Conservation (phyloP, 1,140 invertebrate species). For the Lithobius niger region DNA sequence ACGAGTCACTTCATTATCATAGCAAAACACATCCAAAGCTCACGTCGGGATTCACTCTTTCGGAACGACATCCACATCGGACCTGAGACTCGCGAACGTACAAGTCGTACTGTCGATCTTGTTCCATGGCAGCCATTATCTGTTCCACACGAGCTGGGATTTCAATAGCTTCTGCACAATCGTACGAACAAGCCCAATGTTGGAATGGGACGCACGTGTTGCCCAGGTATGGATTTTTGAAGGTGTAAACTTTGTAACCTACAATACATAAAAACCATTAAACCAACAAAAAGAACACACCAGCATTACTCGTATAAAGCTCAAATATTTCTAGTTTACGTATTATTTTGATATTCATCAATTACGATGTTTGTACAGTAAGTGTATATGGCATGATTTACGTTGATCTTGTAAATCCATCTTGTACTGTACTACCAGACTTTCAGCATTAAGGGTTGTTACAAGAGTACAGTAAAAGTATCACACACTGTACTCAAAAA, state of each 20-base stretch:
- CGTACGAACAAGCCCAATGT: constrained; percentile 36
- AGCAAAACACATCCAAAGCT: not conserved
- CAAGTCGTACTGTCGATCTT: constrained; percentile 30
- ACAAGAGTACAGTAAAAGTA: too few relatives aligned
- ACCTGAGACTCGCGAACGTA: constrained; percentile 20
- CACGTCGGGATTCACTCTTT: not conserved
- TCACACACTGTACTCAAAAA: too few relatives aligned
- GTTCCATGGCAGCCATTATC: constrained; percentile 26
- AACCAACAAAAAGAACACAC: constrained; percentile 9
- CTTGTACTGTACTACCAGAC: too few relatives aligned
- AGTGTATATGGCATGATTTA: too few relatives aligned
- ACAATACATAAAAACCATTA: too few relatives aligned
- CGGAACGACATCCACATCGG: not conserved
- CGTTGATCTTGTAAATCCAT: too few relatives aligned
- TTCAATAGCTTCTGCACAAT: constrained; percentile 36
- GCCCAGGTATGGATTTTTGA: constrained; percentile 39
- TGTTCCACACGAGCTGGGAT: constrained; percentile 35
- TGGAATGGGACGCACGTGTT: constrained; percentile 42
- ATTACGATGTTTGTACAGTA: too few relatives aligned
- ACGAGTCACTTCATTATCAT: too few relatives aligned
- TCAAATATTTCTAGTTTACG: too few relatives aligned
- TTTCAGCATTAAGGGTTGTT: too few relatives aligned
- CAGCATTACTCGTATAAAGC: too few relatives aligned
- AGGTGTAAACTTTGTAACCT: constrained; percentile 40
- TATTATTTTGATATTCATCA: too few relatives aligned